Percentiles rank a stretch among this genome's conserved stretches.
phyloP scores from a whole-genome alignment of 1,140 invertebrate genomes.

The Lasioglossum albipes region DNA sequence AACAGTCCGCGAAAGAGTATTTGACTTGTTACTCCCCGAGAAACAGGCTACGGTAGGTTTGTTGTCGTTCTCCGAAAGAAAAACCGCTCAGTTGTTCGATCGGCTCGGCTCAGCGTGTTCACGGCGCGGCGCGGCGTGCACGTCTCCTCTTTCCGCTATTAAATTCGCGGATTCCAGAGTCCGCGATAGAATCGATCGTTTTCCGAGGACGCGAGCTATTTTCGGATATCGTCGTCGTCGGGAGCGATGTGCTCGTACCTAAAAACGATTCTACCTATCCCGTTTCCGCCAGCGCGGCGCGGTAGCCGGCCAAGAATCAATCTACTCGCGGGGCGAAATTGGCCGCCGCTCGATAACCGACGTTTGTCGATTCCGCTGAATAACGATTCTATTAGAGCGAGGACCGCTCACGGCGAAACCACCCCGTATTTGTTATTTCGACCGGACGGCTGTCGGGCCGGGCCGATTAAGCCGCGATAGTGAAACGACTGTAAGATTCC shows the following conservation, averaged over 20 bases:
- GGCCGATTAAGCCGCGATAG: constrained; percentile 51
- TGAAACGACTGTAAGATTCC: not conserved
- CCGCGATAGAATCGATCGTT: constrained; percentile 1
- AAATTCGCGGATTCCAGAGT: not conserved
- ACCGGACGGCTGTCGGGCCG: not conserved
- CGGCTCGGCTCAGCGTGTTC: no score
- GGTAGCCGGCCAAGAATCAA: constrained; percentile 23
- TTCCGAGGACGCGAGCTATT: not conserved
- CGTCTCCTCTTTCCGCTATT: not conserved
- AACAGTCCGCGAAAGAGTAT: no score
- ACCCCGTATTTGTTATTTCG: constrained; percentile 19
- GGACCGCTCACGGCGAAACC: constrained; percentile 10
- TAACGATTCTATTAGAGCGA: constrained; percentile 53
- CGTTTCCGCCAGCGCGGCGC: no score
- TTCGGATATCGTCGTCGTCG: not conserved
- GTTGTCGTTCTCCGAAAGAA: no score
- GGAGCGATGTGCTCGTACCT: not conserved
- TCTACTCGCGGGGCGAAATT: constrained; percentile 42
- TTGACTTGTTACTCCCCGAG: no score
- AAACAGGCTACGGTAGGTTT: no score
- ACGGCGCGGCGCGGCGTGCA: no score
- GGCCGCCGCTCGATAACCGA: constrained; percentile 51
- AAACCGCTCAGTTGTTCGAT: no score
- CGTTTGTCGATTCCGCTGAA: constrained; percentile 50
- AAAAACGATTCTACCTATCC: not conserved